Base-by-base conservation (phyloP, 1,140 invertebrate species). In the Trissolcus basalis region DNA sequence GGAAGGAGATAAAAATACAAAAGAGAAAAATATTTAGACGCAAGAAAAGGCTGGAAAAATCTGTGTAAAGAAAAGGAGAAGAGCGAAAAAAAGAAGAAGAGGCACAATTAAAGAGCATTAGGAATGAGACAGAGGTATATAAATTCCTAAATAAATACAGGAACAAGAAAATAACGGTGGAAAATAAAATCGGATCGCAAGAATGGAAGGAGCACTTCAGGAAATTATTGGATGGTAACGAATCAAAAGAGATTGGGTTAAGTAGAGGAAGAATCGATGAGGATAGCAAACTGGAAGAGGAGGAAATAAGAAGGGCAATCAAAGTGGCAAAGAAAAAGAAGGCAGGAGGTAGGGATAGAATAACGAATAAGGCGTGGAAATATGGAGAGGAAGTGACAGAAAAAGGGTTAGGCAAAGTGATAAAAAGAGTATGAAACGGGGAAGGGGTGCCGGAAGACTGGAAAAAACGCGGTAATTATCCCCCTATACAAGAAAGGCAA, bases 71-170 rank as follows among this genome's bases (percentile, higher is more conserved):
- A n/a, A n/a, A 43, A 43, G 11, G 5, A 43, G 12, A 43, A 9
- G 5, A 8, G 3, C 8, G 11, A n/a, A 44, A 14, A 44, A 12
- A 44, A 44, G 43, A 43, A 43, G 39, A 43, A 43, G 39, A 43
- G 12, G 11, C 39, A 4, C 11, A 5, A 8, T n/a, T 43, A n/a
- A 43, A n/a, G 11, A 43, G 12, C 12, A 43, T 43, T 11, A 43
- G 11, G 11, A 43, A 4, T 11, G 39, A 43, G 12, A 43, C 6
- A 4, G 11, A 43, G 5, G 39, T n/a, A n/a, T 43, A n/a, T 7
- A n/a, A 6, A 43, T 9, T 43, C 12, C 12, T 43, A 43, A 43
- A 43, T n/a, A 43, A n/a, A n/a, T 43, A 43, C 39, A 43, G 39
- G 11, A 43, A 43, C 4, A 43, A 4, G 11, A 43, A 5, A 43